Percentiles rank a stretch among this genome's conserved stretches.
These are phyloP conservation scores for Mareca penelope DNA, from an alignment of 2,797 vertebrate genomes.

Conservation along the genomic window DNA sequence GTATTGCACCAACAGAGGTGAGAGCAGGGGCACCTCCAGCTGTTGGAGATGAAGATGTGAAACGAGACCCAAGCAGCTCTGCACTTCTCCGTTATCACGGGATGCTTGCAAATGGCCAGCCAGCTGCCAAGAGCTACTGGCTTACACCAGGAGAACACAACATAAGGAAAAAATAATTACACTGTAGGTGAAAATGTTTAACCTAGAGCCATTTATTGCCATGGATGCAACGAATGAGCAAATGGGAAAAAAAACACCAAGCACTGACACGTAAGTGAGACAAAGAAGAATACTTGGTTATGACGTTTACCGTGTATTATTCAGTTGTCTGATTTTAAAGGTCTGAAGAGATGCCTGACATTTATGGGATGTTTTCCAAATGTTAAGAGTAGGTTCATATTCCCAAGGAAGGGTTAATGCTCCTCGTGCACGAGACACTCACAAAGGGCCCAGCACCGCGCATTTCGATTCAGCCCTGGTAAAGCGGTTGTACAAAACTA, in stretches of 20 bases:
- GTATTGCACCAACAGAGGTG: accelerated
- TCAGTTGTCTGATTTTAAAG: not conserved
- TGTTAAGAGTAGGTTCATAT: not conserved
- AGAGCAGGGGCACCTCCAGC: not conserved
- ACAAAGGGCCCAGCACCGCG: not conserved
- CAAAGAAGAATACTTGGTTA: not conserved
- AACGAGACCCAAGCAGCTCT: not conserved
- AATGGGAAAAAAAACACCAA: not conserved
- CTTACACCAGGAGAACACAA: not conserved
- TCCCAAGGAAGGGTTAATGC: conserved; percentile 22
- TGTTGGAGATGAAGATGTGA: not conserved
- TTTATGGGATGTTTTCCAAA: not conserved
- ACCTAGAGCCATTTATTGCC: not conserved
- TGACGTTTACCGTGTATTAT: not conserved
- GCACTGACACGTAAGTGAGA: not conserved
- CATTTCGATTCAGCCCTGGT: not conserved
- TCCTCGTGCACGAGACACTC: not conserved
- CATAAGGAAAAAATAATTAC: not conserved
- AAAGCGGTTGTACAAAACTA: not conserved
- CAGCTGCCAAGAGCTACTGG: not conserved
- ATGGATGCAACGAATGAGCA: not conserved
- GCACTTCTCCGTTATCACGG: accelerated
- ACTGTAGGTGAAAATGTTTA: not conserved
- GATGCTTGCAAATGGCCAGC: not conserved
- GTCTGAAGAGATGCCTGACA: not conserved